A percentile compares a stretch with the other conserved stretches of the same genome.
Conservation (phyloP, 2,113 vertebrate genomes). For the Chaenogobius annularis region DNA sequence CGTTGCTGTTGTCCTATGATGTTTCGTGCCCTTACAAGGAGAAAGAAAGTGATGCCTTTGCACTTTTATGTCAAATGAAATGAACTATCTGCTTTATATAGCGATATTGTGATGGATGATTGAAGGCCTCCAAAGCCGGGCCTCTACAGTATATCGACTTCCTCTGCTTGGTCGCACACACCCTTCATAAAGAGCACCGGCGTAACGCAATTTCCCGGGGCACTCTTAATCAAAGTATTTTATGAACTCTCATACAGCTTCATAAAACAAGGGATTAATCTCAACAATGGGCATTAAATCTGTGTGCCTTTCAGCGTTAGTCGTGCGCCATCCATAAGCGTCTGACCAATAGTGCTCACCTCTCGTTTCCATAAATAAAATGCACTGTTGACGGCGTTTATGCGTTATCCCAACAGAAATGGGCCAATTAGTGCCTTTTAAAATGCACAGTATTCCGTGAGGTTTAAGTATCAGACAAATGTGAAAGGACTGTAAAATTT, state of each 20-base stretch:
- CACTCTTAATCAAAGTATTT: constrained; percentile 42
- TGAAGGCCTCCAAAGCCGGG: constrained; percentile 18
- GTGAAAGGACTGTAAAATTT: no score
- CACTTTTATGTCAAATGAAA: constrained; percentile 34
- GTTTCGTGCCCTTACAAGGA: constrained; percentile 2
- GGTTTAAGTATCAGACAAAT: no score
- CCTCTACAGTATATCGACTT: constrained; percentile 17
- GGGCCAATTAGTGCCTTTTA: no score
- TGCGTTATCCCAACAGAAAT: neutral
- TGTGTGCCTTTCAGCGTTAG: neutral
- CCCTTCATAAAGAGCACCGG: constrained; percentile 16
- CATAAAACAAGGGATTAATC: constrained; percentile 14
- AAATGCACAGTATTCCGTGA: no score
- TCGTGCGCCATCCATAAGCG: constrained; percentile 2
- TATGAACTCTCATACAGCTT: neutral
- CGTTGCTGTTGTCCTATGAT: neutral
- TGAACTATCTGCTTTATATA: constrained; percentile 14
- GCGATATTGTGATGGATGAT: constrained; percentile 46
- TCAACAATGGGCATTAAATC: constrained; percentile 6
- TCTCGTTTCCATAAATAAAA: constrained; percentile 24
- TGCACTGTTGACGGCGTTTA: constrained; percentile 9
- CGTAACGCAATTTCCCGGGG: neutral
- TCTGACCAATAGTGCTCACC: neutral
- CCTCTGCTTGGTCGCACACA: constrained; percentile 3
- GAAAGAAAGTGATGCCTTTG: constrained; percentile 46